Evolutionary conservation across 1,140 invertebrate species (phyloP).

Genomic region (Hydropsyche tenuis): DNA sequence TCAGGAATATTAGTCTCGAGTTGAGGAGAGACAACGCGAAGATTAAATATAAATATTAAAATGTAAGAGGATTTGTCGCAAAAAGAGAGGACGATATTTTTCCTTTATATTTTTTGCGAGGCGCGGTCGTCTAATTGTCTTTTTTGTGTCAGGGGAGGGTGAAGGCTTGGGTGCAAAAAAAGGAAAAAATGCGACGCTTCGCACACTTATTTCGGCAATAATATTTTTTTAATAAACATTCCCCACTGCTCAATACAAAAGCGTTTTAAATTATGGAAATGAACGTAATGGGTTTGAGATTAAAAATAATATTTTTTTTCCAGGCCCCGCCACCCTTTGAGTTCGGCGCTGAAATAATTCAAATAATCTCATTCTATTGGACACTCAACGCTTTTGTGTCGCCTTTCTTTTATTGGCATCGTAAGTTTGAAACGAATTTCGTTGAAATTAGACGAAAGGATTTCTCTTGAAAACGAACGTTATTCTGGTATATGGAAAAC

Average conservation of each 20-base stretch:
- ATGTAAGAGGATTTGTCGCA: conserved; percentile 21
- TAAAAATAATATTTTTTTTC: conserved; percentile 28
- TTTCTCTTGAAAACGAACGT: too few relatives aligned
- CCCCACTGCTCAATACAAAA: conserved; percentile 5
- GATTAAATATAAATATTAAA: conserved; percentile 29
- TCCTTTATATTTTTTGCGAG: not conserved
- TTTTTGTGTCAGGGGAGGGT: too few relatives aligned
- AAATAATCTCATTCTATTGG: conserved; percentile 3
- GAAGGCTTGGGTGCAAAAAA: not conserved
- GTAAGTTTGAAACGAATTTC: too few relatives aligned
- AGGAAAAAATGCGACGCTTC: not conserved
- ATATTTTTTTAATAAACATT: conserved; percentile 27
- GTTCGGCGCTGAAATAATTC: not conserved
- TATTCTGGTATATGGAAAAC: too few relatives aligned
- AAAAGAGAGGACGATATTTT: not conserved
- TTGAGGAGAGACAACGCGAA: conserved; percentile 17
- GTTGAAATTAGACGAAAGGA: too few relatives aligned
- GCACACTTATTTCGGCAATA: conserved; percentile 8
- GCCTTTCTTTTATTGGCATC: not conserved
- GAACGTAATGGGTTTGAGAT: conserved; percentile 22
- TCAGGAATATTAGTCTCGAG: conserved; percentile 4
- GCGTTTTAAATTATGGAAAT: conserved; percentile 26
- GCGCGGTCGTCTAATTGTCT: conserved; percentile 2
- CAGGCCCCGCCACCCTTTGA: not conserved
- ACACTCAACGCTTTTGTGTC: not conserved